Conservation (phyloP, 2,797 vertebrate genomes). For the Falco biarmicus region DNA sequence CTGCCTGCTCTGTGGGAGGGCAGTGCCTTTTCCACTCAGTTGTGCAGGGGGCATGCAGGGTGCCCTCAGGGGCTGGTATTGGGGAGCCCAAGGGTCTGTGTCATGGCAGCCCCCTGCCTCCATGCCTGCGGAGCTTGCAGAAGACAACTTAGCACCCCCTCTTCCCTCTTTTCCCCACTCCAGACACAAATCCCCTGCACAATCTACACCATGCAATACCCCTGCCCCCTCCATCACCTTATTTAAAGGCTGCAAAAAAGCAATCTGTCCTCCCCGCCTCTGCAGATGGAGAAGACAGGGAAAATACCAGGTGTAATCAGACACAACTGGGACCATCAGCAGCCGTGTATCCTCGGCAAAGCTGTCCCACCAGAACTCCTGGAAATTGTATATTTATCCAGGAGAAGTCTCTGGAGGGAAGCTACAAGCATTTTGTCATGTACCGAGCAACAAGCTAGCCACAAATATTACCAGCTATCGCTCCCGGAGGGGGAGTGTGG, state of each 20-base stretch:
- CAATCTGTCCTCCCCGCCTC: not conserved
- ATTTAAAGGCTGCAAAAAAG: not conserved
- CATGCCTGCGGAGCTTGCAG: not conserved
- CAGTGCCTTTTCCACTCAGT: fast-evolving
- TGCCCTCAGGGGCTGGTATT: fast-evolving
- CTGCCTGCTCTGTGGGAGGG: not conserved
- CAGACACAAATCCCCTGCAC: not conserved
- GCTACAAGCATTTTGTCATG: constrained; percentile 39
- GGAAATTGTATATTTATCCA: constrained; percentile 39
- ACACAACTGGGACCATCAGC: constrained; percentile 33
- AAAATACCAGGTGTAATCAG: constrained; percentile 42
- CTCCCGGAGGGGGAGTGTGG: not conserved
- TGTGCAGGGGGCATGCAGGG: fast-evolving
- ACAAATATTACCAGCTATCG: not conserved
- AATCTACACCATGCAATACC: not conserved
- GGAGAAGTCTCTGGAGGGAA: not conserved
- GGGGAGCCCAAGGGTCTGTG: fast-evolving
- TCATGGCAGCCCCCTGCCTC: not conserved
- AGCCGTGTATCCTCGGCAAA: not conserved
- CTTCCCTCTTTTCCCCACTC: not conserved
- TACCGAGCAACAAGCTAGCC: not conserved
- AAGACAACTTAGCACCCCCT: not conserved
- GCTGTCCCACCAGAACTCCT: constrained; percentile 34
- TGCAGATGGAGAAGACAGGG: constrained; percentile 21
- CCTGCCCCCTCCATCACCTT: not conserved